These are phyloP conservation scores for Burhinus bistriatus DNA, from an alignment of 2,113 vertebrate genomes.

Conservation along the genomic window DNA sequence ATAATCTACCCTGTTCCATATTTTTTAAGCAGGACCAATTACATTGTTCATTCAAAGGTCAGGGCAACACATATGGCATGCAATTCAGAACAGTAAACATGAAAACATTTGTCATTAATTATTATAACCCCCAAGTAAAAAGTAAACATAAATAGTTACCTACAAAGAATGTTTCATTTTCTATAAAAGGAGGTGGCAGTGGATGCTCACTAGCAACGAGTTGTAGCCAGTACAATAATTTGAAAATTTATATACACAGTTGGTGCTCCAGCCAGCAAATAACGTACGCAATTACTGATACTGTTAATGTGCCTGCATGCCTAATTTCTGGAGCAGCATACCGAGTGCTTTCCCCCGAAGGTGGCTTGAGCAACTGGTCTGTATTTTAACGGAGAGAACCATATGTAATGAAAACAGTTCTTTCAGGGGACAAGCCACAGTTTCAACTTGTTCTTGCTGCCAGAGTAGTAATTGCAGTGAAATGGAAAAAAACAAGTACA, in stretches of 20 bases:
- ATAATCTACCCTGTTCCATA: not conserved
- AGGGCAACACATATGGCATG: not conserved
- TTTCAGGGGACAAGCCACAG: not conserved
- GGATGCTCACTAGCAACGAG: not conserved
- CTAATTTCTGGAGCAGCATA: not conserved
- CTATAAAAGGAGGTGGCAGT: not conserved
- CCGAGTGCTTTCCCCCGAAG: not conserved
- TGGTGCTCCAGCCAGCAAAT: constrained; percentile 10
- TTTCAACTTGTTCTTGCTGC: constrained; percentile 10
- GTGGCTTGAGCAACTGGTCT: not conserved
- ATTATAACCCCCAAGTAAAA: not conserved
- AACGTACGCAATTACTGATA: not conserved
- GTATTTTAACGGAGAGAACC: not conserved
- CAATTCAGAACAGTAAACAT: not conserved
- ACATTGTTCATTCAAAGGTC: not conserved
- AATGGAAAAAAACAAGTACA: not conserved
- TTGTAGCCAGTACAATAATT: constrained; percentile 11
- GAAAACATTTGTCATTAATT: not conserved
- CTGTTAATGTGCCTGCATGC: not conserved
- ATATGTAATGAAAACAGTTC: not conserved
- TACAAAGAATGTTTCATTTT: constrained; percentile 21
- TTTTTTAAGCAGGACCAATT: not conserved
- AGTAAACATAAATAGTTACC: not conserved
- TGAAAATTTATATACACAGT: not conserved
- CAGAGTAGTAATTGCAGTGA: constrained; percentile 8